Evolutionary conservation across 2,888 invertebrate species (phyloP).

Genomic region (Meganola albula): DNA sequence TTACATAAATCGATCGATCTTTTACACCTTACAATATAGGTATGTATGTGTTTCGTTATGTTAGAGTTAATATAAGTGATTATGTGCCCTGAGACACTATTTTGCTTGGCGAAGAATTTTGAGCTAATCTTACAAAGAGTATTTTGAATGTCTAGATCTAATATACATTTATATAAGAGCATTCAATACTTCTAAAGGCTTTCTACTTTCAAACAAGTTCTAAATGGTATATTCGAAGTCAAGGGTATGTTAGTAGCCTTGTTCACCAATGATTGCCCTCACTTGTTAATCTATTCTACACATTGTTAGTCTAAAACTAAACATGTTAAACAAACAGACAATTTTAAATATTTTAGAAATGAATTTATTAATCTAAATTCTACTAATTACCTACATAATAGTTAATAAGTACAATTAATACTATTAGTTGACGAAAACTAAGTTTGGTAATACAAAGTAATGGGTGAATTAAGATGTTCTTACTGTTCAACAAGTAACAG

Average conservation of each 20-base stretch:
- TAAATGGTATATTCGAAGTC: slow-evolving; percentile 45
- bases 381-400: slow-evolving; percentile 63
- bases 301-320: slow-evolving; percentile 75
- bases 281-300: slow-evolving; percentile 73
- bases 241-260: slow-evolving; percentile 66
- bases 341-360: slow-evolving; percentile 71
- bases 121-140: slow-evolving; percentile 46
- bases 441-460: slow-evolving; percentile 44
- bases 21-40: slow-evolving; percentile 63
- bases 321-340: slow-evolving; percentile 78
- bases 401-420: slow-evolving; percentile 70
- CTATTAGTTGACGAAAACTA: slow-evolving; percentile 68
- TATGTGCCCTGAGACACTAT: slow-evolving; percentile 74
- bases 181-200: slow-evolving; percentile 52
- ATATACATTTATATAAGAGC: slow-evolving; percentile 49
- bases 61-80: slow-evolving; percentile 39
- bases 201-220: slow-evolving; percentile 54
- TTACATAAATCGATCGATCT: slow-evolving; percentile 76
- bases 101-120: slow-evolving; percentile 72
- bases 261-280: slow-evolving; percentile 45
- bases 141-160: slow-evolving; percentile 42
- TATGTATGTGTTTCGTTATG: slow-evolving; percentile 38
- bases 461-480: slow-evolving; percentile 44
- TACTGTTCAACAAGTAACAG: slow-evolving; percentile 50
- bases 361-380: slow-evolving; percentile 73